Percentiles rank a stretch among this genome's conserved stretches.
phyloP scores from a whole-genome alignment of 2,797 vertebrate species.

The Moxostoma hubbsi region DNA sequence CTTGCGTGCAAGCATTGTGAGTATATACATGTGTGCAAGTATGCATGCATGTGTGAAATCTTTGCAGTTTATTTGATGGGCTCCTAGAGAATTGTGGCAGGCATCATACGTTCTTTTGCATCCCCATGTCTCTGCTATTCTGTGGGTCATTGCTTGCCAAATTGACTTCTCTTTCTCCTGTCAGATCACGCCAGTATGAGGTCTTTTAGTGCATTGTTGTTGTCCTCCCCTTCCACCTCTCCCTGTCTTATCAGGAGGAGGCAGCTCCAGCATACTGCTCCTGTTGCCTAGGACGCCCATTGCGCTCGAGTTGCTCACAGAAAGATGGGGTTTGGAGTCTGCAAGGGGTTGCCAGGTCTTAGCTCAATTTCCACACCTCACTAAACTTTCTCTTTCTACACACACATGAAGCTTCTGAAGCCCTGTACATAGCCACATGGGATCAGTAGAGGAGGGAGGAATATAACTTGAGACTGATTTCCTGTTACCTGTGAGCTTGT shows the following conservation, averaged over 20 bases:
- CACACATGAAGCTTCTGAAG: not conserved
- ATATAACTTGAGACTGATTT: not conserved
- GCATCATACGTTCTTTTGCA: conserved; percentile 41
- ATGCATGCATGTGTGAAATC: conserved; percentile 17
- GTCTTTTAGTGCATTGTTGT: not conserved
- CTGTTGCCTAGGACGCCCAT: conserved; percentile 22
- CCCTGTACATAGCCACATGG: not conserved
- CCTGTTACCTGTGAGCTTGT: not conserved
- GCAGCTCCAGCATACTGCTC: conserved; percentile 14
- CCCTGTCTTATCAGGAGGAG: not conserved
- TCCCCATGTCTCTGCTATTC: conserved; percentile 15
- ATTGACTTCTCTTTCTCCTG: conserved; percentile 35
- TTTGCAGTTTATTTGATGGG: conserved; percentile 23
- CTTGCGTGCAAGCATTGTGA: not conserved
- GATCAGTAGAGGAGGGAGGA: conserved; percentile 16
- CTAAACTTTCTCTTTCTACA: not conserved
- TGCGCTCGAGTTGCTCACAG: conserved; percentile 17
- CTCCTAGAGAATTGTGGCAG: conserved; percentile 49
- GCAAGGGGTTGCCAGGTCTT: conserved; percentile 20
- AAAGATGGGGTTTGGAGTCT: not conserved
- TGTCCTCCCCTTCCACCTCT: conserved; percentile 2
- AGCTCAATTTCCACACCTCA: conserved; percentile 6
- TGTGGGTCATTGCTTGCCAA: conserved; percentile 27
- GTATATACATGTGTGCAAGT: not conserved
- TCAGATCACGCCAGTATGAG: conserved; percentile 34